Evolutionary conservation across 1,140 invertebrate species (phyloP), one percentile per base, ranked within the genome.

Genomic region (Atta colombica): DNA sequence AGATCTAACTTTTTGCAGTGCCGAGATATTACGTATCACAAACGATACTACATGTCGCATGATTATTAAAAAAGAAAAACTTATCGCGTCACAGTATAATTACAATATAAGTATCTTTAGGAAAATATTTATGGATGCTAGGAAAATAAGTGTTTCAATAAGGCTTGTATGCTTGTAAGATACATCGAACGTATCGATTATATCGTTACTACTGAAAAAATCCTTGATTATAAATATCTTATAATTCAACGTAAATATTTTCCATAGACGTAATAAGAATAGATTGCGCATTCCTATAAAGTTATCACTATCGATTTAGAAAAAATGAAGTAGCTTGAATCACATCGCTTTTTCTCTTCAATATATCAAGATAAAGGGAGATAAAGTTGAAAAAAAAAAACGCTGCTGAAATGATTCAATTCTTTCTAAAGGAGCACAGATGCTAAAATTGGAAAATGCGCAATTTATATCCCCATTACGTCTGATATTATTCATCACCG

Each of bases 21-120:
- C 4, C 49, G 18, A 5, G 77, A 39, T 55, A 55, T 80, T 80
- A 45, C 49, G 21, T 31, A 60, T 28, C 77, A 16, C 51, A n/a
- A 66, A 55, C 35, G n/a, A 55, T 35, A 28, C 21, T 66, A 16
- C 14, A 18, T 72, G 35, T 18, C 35, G 31, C 58, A 45, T 31
- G 45, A 49, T 69, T 80, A 25, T 69, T 55, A 39, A 80, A 68
- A 39, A 35, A 69, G 31, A 8, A 68, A 61, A n/a, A 49, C 12
- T 39, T 69, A 55, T 55, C 63, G 31, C 31, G 63, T 80, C 61
- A 80, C 49, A 7, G 61, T 49, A 69, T 72, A 82, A 72, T 61
- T 81, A 71, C 66, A 69, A 78, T 65, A 49, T 21, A 25, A 18
- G 31, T 72, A 49, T 72, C 49, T 60, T 60, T 82, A 82, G 39